These are phyloP conservation scores for Musca domestica DNA, from an alignment of 1,140 invertebrate genomes.

Conservation along the genomic window DNA sequence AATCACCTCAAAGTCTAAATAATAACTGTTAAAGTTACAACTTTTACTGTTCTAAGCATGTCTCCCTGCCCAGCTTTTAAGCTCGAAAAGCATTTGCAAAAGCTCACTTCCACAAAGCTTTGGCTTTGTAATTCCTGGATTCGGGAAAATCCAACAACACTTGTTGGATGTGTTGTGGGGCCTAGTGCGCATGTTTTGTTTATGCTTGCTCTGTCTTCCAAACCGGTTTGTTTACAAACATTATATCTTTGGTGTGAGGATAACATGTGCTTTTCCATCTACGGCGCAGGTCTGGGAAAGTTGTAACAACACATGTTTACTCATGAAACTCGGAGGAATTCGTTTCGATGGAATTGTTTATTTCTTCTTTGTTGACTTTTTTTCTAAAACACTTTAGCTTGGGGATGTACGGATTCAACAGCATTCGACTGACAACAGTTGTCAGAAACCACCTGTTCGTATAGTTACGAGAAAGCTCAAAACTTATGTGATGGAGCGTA, in stretches of 20 bases:
- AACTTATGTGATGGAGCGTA: no score
- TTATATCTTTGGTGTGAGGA: not conserved
- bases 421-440: no score
- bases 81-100: conserved; percentile 17
- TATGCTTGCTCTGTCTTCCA: conserved; percentile 10
- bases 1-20: conserved; percentile 22
- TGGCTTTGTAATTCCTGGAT: conserved; percentile 22
- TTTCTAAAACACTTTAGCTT: no score
- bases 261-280: conserved; percentile 6
- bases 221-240: conserved; percentile 27
- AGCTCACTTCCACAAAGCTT: conserved; percentile 16
- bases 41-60: not conserved
- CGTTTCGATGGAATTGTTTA: no score
- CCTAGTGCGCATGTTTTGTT: conserved; percentile 37
- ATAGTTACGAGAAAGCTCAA: no score
- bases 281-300: conserved; percentile 15
- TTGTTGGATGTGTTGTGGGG: conserved; percentile 43
- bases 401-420: no score
- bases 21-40: conserved; percentile 27
- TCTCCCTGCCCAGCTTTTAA: conserved; percentile 10
- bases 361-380: no score
- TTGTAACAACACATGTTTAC: no score
- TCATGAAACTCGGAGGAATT: no score
- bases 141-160: conserved; percentile 37
- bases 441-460: no score